Evolutionary conservation across 2,888 invertebrate species (phyloP), one percentile per base, ranked within the genome.

Genomic region (Rhynchonema sp.): DNA sequence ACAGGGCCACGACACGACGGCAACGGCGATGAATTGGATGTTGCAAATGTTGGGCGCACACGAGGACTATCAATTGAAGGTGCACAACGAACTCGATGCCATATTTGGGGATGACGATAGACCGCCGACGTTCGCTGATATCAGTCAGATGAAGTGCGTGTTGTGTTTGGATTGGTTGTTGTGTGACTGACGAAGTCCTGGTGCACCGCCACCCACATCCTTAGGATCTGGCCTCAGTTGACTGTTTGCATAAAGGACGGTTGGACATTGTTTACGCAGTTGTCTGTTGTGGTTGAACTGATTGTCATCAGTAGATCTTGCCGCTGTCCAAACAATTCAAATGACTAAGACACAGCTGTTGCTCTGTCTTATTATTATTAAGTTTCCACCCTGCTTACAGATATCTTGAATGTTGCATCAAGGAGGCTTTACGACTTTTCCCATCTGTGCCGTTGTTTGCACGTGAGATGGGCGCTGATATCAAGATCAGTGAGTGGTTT

Each of bases 21-120:
- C 86, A 17, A 85, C 89, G 38, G 88, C 85, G 1, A 85, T 87
- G 64, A 86, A 85, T 72, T 91, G 89, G 79, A 84, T 85, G 62
- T 78, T 88, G 6, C 85, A 85, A 65, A 78, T 88, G 69, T 81
- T 90, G 70, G 89, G 86, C 2, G 79, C 84, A 53, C 82, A 89
- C 70, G 84, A 83, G 52, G 80, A 86, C 20, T 82, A 89, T 53
- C 89, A 90, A 76, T 66, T 72, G 57, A 76, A 38, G 20, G 38
- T 64, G 25, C 61, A 64, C 54, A 54, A 60, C 46, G 67, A 67
- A 56, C 28, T 67, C 17, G 66, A 66, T 55, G 63, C 2, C 23
- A 23, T 64, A 49, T 64, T 70, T 1, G 59, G 67, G 57, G 67
- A 66, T 26, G 28, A 71, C 6, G 52, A 52, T 25, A 6, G 52